These are phyloP conservation scores for Cantharis lateralis DNA, from an alignment of 2,888 invertebrate genomes.

Conservation along the genomic window DNA sequence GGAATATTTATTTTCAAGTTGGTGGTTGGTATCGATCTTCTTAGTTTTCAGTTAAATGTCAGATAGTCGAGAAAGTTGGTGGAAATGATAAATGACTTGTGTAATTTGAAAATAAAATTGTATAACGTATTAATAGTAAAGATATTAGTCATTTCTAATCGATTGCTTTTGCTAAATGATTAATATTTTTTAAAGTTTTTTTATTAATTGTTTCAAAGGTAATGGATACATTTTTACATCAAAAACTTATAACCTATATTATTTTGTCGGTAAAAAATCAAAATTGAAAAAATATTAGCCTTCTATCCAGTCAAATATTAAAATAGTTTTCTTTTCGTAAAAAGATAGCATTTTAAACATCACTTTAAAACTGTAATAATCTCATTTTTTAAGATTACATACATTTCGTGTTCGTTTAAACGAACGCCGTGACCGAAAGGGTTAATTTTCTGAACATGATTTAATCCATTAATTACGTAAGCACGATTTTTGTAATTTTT, in stretches of 20 bases:
- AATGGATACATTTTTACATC: background rate
- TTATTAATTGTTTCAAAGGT: background rate
- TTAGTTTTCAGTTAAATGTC: constrained; percentile 6
- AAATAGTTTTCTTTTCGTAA: too few relatives aligned
- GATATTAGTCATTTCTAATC: constrained; percentile 16
- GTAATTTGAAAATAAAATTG: constrained; percentile 22
- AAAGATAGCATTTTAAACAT: too few relatives aligned
- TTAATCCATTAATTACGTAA: too few relatives aligned
- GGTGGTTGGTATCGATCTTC: background rate
- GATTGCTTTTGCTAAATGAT: constrained; percentile 13
- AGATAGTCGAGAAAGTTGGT: constrained; percentile 11
- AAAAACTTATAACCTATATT: background rate
- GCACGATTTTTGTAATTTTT: too few relatives aligned
- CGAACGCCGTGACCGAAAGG: too few relatives aligned
- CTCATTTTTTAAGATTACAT: too few relatives aligned
- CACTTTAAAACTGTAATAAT: too few relatives aligned
- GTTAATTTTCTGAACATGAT: too few relatives aligned
- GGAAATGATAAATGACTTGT: constrained; percentile 13
- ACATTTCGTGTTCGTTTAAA: too few relatives aligned
- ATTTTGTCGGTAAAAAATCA: background rate
- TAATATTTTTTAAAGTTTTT: constrained; percentile 8
- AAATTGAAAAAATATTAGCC: background rate
- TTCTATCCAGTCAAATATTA: too few relatives aligned
- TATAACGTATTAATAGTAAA: constrained; percentile 14
- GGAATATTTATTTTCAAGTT: background rate